Percentiles rank a stretch among this genome's conserved stretches.
Conservation (phyloP, 1,140 invertebrate genomes). For the Drosophila melanica region DNA sequence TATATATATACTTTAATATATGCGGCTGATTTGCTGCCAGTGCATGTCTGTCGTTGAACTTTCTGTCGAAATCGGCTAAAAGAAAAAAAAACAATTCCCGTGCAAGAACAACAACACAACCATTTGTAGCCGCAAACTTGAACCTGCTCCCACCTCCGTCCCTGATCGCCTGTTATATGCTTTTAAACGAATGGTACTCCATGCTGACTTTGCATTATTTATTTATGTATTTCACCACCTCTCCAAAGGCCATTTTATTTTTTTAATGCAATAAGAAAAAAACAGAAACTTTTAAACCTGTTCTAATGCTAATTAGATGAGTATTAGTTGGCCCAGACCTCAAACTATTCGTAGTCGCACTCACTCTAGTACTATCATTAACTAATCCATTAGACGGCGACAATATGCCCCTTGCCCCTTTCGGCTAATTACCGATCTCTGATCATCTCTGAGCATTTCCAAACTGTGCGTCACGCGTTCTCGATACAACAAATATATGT, state of each 20-base stretch:
- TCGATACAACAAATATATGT: no score
- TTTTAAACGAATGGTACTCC: slow-evolving; percentile 21
- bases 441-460: not conserved
- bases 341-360: not conserved
- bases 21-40: slow-evolving; percentile 6
- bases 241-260: slow-evolving; percentile 7
- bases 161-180: not conserved
- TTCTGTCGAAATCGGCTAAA: not conserved
- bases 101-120: not conserved
- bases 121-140: not conserved
- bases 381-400: not conserved
- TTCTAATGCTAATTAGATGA: slow-evolving; percentile 27
- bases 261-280: slow-evolving; percentile 1
- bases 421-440: not conserved
- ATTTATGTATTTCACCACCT: slow-evolving; percentile 42
- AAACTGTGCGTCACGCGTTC: slow-evolving; percentile 4
- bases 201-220: slow-evolving; percentile 41
- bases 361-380: not conserved
- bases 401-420: not conserved
- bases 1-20: no score
- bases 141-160: not conserved
- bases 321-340: slow-evolving; percentile 1
- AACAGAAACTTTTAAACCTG: slow-evolving; percentile 16
- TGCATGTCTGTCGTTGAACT: slow-evolving; percentile 39
- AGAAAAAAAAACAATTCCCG: not conserved